Evolutionary conservation across 2,888 invertebrate species (phyloP), one percentile per base, ranked within the genome.

Genomic region (Mesodorylaimus sp.): DNA sequence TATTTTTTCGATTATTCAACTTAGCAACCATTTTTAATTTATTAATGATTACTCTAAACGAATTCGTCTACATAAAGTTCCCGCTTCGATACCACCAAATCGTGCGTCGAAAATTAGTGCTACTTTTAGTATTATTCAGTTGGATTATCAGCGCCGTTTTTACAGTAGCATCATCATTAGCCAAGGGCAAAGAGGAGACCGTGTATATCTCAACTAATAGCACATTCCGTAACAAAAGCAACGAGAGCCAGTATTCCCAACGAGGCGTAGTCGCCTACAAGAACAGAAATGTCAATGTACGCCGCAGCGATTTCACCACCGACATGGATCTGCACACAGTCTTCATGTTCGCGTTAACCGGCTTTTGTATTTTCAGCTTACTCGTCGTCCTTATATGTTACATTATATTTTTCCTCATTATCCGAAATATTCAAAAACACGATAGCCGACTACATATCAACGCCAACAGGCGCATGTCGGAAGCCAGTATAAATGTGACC

Each of bases 21-120:
- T 46, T 60, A 42, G 56, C 56, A 2, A 60, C 60, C 23, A 58
- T 60, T 2, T 50, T 60, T 32, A 60, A 60, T 44, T 51, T 60
- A 38, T 44, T 57, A 10, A 41, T 59, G 53, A 57, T 60, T 42
- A 60, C 60, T n/a, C 45, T 57, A 41, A 48, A 60, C 48, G 60
- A 60, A 48, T 59, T 55, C 54, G 45, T 57, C 37, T 59, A 56
- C 54, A 57, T 59, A 43, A 57, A 55, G 42, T 52, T 56, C 47
- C 59, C 60, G 1, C 51, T 60, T 7, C 50, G 57, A 29, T 60
- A 60, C 48, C 48, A 54, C 7, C 44, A 50, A 2, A 47, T 58
- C 25, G 56, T 60, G 3, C 58, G 56, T 7, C 54, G 54, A 55
- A 54, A 26, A 21, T 39, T 48, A 13, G 48, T 44, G 5, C 3